Conservation (phyloP, 2,888 invertebrate genomes). For the Tipula vernalis region DNA sequence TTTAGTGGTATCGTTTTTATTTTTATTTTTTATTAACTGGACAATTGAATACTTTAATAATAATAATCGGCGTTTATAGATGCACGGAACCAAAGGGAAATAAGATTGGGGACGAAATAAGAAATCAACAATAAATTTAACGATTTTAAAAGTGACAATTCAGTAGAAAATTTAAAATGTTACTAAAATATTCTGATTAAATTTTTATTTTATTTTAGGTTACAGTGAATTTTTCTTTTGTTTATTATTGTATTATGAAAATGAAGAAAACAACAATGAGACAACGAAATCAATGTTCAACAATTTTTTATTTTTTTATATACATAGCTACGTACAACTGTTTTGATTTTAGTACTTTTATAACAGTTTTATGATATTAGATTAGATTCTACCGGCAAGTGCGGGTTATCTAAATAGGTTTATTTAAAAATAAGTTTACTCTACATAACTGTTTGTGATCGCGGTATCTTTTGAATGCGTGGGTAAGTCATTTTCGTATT, state of each 20-base stretch:
- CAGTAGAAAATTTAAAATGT: not conserved
- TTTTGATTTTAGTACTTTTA: not conserved
- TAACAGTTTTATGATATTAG: not conserved
- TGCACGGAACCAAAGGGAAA: not conserved
- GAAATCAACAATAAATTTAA: not conserved
- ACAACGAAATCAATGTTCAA: not conserved
- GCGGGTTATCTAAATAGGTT: not conserved
- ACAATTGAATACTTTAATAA: not conserved
- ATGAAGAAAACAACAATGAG: not conserved
- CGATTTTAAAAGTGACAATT: not conserved
- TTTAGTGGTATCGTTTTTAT: not conserved
- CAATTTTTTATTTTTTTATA: not conserved
- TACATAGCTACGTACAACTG: not conserved
- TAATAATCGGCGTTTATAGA: not conserved
- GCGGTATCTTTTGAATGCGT: too few species aligned
- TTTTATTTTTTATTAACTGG: not conserved
- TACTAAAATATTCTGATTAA: not conserved
- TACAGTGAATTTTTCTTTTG: slow-evolving; percentile 4
- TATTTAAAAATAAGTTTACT: not conserved
- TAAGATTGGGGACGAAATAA: not conserved
- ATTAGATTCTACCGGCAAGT: not conserved
- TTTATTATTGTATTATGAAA: not conserved
- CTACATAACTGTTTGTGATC: not conserved
- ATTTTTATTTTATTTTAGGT: not conserved
- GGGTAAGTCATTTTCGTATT: too few species aligned